Evolutionary conservation across 2,888 invertebrate species (phyloP).

Genomic region (Polia nebulosa): DNA sequence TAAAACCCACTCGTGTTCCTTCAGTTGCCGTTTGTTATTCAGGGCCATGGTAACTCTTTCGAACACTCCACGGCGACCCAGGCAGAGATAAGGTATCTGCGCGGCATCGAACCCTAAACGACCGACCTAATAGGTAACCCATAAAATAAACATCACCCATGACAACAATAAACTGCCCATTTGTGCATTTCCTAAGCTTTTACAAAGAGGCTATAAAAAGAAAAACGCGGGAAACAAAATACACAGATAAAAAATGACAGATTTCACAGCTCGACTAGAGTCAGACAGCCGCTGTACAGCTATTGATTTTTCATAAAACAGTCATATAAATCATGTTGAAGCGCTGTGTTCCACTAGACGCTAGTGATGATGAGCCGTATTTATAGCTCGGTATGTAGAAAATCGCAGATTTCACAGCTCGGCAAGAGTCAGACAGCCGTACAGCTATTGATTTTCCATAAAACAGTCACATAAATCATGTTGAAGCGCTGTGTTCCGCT

Average conservation of each 20-base stretch:
- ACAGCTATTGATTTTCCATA: conserved; percentile 78
- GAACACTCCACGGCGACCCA: too few species aligned
- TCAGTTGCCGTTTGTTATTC: not conserved
- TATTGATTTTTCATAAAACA: conserved; percentile 79
- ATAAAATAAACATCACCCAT: not conserved
- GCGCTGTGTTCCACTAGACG: conserved; percentile 7
- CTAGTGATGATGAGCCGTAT: not conserved
- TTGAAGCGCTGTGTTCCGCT: conserved; percentile 22
- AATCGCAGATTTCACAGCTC: too few species aligned
- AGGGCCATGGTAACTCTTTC: not conserved
- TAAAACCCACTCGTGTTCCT: not conserved
- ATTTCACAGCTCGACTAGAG: conserved; percentile 58
- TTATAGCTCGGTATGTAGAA: conserved; percentile 5
- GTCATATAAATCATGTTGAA: conserved; percentile 72
- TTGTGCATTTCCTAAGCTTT: not conserved
- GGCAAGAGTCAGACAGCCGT: too few species aligned
- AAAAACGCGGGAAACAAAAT: conserved; percentile 23
- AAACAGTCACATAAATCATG: conserved; percentile 74
- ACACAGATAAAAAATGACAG: conserved; percentile 29
- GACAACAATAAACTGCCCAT: conserved; percentile 11
- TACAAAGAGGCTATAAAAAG: conserved; percentile 1
- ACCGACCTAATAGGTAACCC: not conserved
- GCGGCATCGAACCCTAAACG: not conserved
- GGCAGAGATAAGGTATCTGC: too few species aligned
- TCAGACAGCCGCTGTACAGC: conserved; percentile 25